Percentiles rank a stretch among this genome's conserved stretches.
Conservation (phyloP, 2,888 invertebrate species). For the Ormyrus nitidulus region DNA sequence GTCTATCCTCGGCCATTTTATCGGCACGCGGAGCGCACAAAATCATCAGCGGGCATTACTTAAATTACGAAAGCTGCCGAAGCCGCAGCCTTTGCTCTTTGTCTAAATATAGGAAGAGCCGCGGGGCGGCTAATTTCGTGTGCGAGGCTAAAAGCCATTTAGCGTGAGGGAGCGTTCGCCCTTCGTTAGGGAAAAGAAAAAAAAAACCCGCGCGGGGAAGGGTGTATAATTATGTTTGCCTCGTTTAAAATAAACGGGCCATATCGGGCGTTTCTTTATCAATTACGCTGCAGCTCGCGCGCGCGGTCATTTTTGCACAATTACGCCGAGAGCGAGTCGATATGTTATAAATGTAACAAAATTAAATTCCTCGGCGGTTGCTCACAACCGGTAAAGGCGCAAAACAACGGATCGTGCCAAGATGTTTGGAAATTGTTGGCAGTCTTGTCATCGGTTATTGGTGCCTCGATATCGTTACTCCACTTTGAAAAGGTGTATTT, state of each 20-base stretch:
- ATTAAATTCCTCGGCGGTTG: not conserved
- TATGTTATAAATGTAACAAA: conserved; percentile 1
- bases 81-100: not conserved
- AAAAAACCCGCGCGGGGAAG: no score
- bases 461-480: not conserved
- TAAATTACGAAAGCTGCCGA: not conserved
- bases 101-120: not conserved
- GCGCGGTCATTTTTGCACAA: not conserved
- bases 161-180: not conserved
- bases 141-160: conserved; percentile 35
- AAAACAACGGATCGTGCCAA: conserved; percentile 21
- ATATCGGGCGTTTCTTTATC: no score
- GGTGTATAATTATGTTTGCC: conserved; percentile 28
- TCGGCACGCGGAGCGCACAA: not conserved
- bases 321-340: not conserved
- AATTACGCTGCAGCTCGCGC: no score
- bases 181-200: not conserved
- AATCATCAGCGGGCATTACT: no score
- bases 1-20: not conserved
- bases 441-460: not conserved
- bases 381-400: not conserved
- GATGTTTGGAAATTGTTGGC: conserved; percentile 10
- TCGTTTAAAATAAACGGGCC: not conserved
- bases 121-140: conserved; percentile 4
- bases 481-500: no score